Base-by-base conservation (phyloP, 2,113 vertebrate species). In the Leiothrix lutea region DNA sequence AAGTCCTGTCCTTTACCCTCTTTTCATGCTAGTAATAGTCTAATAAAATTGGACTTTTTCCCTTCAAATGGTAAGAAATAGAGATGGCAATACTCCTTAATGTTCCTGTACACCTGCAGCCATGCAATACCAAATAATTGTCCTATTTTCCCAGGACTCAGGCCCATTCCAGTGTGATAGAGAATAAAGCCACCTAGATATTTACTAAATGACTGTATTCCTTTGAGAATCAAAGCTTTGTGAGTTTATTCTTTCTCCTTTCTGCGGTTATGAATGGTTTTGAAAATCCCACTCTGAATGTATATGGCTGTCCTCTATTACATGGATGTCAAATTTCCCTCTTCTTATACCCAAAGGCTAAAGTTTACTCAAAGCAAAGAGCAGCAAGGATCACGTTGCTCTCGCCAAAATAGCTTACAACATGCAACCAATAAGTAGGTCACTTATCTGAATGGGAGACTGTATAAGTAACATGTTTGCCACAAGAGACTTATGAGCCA, bases 331-430 rank as follows among this genome's bases (percentile, higher is more conserved):
- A 91, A 74, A 74, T 80, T 86, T 95, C 90, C 70, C 33, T 84
- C 83, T 33, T 83, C 80, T 95, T 87, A 79, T 31, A 82, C 29
- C 77, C 78, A 53, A 89, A 82, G 84, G 66, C 91, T 95, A 65
- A 92, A 84, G 87, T 89, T 94, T 95, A 89, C 80, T 91, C 70
- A 75, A 92, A 97, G 92, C 89, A 94, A 70, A 86, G 70, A 96
- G 79, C 94, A 96, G 89, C 86, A 90, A 87, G 86, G 78, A 95
- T 97, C 89, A 35, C 45, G 12, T 61, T 78, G 66, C 78, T 81
- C 61, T 86, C 6, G 0, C 79, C 86, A 92, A 91, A 96, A 95
- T 69, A 88, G 80, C 89, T 95, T 95, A 95, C 95, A 94, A 94
- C 0, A 13, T 69, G 78, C 93, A 91, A 72, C 91, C 80, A 79